These are phyloP conservation scores for Phorcus lineatus DNA, from an alignment of 2,888 invertebrate species.

Conservation along the genomic window DNA sequence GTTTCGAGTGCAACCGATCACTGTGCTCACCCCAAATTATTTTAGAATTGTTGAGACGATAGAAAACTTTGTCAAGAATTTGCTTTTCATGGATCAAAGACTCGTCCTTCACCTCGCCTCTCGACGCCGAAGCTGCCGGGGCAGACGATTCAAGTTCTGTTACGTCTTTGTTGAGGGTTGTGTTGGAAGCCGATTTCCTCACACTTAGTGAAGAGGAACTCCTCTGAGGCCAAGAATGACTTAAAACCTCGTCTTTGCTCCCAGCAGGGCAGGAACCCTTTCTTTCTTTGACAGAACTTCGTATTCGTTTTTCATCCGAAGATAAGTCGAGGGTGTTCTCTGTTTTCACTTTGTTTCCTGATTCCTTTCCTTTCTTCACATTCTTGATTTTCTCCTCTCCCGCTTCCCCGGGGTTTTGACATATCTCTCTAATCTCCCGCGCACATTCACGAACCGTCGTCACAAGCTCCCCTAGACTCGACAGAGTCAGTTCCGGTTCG, in stretches of 20 bases:
- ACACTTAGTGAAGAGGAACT: neutral
- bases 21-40: neutral
- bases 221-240: neutral
- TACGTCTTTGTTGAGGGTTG: neutral
- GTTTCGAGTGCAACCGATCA: no score
- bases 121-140: neutral
- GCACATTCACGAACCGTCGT: conserved; percentile 22
- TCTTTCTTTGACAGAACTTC: neutral
- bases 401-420: neutral
- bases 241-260: neutral
- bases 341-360: neutral
- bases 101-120: neutral
- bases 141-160: neutral
- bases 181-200: neutral
- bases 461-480: conserved; percentile 24
- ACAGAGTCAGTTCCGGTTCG: conserved; percentile 17
- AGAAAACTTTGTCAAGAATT: conserved; percentile 4
- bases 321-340: neutral
- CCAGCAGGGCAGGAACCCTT: neutral
- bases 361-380: neutral
- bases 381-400: neutral
- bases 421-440: conserved; percentile 21
- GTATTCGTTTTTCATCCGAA: neutral
- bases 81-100: neutral
- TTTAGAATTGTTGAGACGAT: neutral